Evolutionary conservation across 2,113 vertebrate species (phyloP).

Genomic region (Brienomyrus brachyistius): DNA sequence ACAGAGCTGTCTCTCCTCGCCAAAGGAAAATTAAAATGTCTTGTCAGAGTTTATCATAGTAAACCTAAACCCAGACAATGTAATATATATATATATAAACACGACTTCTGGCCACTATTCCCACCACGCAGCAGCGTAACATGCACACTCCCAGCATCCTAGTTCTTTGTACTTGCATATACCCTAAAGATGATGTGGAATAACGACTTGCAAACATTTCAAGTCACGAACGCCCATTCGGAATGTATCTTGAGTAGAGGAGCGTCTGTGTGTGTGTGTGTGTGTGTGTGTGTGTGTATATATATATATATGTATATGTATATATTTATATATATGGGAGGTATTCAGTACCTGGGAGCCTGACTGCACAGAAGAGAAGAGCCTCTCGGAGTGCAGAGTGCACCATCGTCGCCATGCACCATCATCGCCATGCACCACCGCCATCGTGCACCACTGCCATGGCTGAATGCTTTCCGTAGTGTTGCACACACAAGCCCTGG

Average conservation of each 20-base stretch:
- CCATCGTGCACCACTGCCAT: neutral
- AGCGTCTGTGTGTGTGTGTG: too few relatives aligned
- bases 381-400: neutral
- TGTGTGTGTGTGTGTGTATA: too few relatives aligned
- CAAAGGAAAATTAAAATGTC: neutral
- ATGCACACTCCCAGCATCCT: too few relatives aligned
- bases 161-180: too few relatives aligned
- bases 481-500: neutral
- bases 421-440: neutral
- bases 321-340: neutral
- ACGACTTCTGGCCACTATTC: too few relatives aligned
- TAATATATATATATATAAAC: too few relatives aligned
- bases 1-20: neutral
- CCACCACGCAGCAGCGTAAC: accelerated
- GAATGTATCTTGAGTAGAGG: too few relatives aligned
- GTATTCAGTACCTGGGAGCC: neutral
- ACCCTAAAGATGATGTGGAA: too few relatives aligned
- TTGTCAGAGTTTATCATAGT: neutral
- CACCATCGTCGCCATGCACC: neutral
- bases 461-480: neutral
- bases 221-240: too few relatives aligned
- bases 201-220: too few relatives aligned
- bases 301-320: neutral
- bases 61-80: neutral
- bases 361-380: neutral